Evolutionary conservation across 2,888 invertebrate species (phyloP), one percentile per base, ranked within the genome.

Genomic region (Listrodromus nycthemerus): DNA sequence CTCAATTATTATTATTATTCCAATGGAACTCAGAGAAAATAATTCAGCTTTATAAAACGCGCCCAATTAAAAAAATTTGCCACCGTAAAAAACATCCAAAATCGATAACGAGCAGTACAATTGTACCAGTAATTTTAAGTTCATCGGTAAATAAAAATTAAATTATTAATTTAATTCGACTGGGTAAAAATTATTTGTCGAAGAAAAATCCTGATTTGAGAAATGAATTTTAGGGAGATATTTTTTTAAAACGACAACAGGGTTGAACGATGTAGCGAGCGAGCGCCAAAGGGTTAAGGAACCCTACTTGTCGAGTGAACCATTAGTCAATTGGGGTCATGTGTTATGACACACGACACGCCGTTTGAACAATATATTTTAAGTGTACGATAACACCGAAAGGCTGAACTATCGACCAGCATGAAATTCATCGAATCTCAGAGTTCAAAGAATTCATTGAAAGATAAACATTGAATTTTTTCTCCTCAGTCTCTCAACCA

Each of bases 241-340:
- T 52, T 7, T 52, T 19, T 16, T n/a, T 50, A 21, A 21, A 52
- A 37, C 21, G 8, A 21, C 8, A 8, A 10, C 10, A 52, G 21
- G 52, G 19, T 21, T 10, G 21, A 52, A 52, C 19, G 8, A 2
- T 10, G 19, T 21, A 2, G 19, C 8, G 19, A 21, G n/a, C 10
- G 21, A 52, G 19, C 52, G 52, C 52, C 2, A 19, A 52, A 52
- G 52, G 52, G 52, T 52, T 37, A 52, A 52, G 52, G 52, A 52
- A 52, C 52, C 8, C 1, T 52, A 21, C 52, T 52, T 19, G 52
- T 7, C 10, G 52, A 7, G 52, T 21, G 52, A 21, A 2, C 52
- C 6, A 52, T 52, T 52, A 52, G 21, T 21, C 52, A 52, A 52
- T 52, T 52, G 52, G 8, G 52, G 52, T 19, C 52, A 52, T 19